phyloP scores from a whole-genome alignment of 2,797 vertebrate species.

The Etheostoma perlongum region DNA sequence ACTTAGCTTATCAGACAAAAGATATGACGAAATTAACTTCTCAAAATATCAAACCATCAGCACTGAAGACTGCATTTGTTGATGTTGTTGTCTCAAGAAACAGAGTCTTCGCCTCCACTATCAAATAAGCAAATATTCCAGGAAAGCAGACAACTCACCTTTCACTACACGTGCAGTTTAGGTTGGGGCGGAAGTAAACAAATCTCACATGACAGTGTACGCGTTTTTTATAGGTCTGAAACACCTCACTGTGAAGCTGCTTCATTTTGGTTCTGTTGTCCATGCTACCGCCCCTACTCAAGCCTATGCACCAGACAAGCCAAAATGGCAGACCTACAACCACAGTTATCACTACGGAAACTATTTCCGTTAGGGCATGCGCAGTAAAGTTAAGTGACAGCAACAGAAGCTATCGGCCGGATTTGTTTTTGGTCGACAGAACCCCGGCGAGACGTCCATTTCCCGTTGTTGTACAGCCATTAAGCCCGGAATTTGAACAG shows the following conservation, averaged over 20 bases:
- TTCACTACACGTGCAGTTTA: slow-evolving; percentile 65
- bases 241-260: slow-evolving; percentile 35
- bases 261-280: slow-evolving; percentile 72
- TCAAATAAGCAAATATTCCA: background rate
- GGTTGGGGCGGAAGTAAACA: slow-evolving; percentile 83
- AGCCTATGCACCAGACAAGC: fast-evolving
- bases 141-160: slow-evolving; percentile 52
- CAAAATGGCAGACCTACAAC: slow-evolving; percentile 67
- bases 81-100: no score
- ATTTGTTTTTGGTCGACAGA: slow-evolving; percentile 73
- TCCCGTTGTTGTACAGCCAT: fast-evolving
- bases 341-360: slow-evolving; percentile 57
- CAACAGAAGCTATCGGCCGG: slow-evolving; percentile 56
- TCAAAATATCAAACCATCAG: background rate
- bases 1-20: background rate
- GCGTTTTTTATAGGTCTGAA: background rate
- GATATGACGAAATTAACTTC: background rate
- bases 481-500: background rate
- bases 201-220: slow-evolving; percentile 80
- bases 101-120: no score
- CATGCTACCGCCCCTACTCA: fast-evolving
- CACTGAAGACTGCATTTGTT: no score
- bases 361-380: slow-evolving; percentile 75
- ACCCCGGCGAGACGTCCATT: background rate
- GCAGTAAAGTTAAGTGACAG: slow-evolving; percentile 63